Evolutionary conservation across 2,888 invertebrate species (phyloP).

Genomic region (Steinernema hermaphroditum): DNA sequence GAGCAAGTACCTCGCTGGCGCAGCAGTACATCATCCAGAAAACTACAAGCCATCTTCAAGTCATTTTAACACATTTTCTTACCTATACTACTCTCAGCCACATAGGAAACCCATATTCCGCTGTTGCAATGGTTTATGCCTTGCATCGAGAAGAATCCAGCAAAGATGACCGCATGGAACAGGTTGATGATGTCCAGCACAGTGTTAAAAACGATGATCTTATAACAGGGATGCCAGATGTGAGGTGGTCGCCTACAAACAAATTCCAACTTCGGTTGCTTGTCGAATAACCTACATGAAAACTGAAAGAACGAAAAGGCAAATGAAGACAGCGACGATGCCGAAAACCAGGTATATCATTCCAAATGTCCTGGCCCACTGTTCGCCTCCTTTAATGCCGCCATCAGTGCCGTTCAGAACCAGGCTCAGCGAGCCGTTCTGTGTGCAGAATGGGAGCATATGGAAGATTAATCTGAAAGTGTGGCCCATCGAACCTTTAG

Average conservation of each 20-base stretch:
- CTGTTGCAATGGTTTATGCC: background rate
- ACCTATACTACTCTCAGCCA: background rate
- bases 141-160: background rate
- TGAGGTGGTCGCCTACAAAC: background rate
- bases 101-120: background rate
- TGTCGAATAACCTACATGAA: background rate
- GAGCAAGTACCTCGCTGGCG: background rate
- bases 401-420: too few relatives aligned
- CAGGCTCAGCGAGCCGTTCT: too few relatives aligned
- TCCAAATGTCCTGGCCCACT: too few relatives aligned
- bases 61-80: too few relatives aligned
- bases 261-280: too few relatives aligned
- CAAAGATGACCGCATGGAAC: background rate
- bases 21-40: background rate
- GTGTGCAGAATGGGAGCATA: too few relatives aligned
- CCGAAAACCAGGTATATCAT: background rate
- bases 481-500: too few relatives aligned
- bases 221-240: background rate
- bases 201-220: background rate
- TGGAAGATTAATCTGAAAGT: too few relatives aligned
- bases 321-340: background rate
- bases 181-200: background rate
- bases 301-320: background rate
- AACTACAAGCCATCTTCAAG: background rate
- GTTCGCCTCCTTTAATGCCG: too few relatives aligned